A percentile compares a stretch with the other conserved stretches of the same genome.
Conservation (phyloP, 2,113 vertebrate genomes). For the Cheirogaleus medius region DNA sequence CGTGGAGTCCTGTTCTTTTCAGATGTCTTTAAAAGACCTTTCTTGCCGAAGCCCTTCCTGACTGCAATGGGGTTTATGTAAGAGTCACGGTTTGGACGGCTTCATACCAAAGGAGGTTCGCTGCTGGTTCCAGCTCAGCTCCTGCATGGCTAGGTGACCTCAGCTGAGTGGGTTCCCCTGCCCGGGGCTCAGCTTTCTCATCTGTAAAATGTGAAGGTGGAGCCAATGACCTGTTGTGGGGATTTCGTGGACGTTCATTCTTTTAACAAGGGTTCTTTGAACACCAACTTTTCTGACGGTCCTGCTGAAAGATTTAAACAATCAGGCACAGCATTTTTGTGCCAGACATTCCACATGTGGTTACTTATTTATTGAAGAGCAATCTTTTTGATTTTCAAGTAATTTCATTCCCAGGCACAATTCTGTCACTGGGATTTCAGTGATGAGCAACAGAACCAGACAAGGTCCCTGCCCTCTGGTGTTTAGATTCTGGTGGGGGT, state of each 20-base stretch:
- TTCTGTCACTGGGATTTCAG: background rate
- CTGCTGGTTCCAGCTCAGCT: background rate
- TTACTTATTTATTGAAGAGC: background rate
- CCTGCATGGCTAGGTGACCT: background rate
- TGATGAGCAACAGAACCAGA: background rate
- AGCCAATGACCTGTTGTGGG: background rate
- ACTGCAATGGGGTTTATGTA: background rate
- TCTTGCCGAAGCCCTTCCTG: constrained; percentile 3
- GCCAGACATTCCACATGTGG: background rate
- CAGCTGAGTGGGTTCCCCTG: too few relatives aligned
- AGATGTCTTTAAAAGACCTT: background rate
- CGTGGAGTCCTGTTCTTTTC: background rate
- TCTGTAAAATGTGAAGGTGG: background rate
- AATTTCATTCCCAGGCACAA: background rate
- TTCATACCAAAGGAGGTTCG: background rate
- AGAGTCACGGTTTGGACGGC: background rate
- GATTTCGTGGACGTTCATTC: background rate
- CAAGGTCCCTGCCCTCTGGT: background rate
- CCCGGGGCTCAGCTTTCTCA: background rate
- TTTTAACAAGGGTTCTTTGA: background rate
- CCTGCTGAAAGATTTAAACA: background rate
- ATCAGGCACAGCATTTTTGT: background rate
- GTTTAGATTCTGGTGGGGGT: background rate
- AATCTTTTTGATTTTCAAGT: background rate
- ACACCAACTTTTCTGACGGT: background rate